Percentiles rank a stretch among this genome's conserved stretches.
These are phyloP conservation scores for Melieria crassipennis DNA, from an alignment of 2,888 invertebrate species.

Conservation along the genomic window DNA sequence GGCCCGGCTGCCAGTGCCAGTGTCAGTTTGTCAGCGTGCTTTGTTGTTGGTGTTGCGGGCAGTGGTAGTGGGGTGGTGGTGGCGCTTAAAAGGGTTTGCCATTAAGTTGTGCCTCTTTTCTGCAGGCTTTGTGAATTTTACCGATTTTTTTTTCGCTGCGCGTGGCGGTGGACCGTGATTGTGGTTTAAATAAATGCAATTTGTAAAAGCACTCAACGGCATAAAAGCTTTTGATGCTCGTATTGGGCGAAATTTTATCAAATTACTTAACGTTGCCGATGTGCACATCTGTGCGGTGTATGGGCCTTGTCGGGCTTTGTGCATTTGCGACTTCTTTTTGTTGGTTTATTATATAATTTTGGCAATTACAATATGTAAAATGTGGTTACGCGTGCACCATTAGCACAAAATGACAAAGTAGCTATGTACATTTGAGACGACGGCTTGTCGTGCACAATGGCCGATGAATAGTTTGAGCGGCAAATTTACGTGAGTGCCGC, in stretches of 20 bases:
- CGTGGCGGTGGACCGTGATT: constrained; percentile 23
- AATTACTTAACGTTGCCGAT: constrained; percentile 36
- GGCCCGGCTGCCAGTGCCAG: background rate
- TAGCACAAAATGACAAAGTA: too few relatives aligned
- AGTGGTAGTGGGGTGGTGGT: background rate
- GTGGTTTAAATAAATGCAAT: constrained; percentile 47
- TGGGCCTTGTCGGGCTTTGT: too few relatives aligned
- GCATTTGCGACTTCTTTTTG: too few relatives aligned
- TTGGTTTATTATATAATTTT: too few relatives aligned
- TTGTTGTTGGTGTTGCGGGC: background rate
- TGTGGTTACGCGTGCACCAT: too few relatives aligned
- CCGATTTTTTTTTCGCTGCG: constrained; percentile 12
- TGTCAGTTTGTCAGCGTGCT: background rate
- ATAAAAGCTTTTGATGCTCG: constrained; percentile 46
- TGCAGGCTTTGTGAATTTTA: background rate
- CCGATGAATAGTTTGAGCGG: too few relatives aligned
- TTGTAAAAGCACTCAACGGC: constrained; percentile 47
- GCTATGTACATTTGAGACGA: too few relatives aligned
- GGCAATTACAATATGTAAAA: too few relatives aligned
- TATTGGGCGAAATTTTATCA: constrained; percentile 41
- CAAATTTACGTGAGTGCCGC: too few relatives aligned
- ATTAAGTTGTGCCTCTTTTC: constrained; percentile 10
- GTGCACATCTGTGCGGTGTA: too few relatives aligned
- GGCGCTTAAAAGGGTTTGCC: too few relatives aligned
- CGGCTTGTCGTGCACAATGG: too few relatives aligned